Base-by-base conservation (phyloP, 2,113 vertebrate genomes). In the Vombatus ursinus region DNA sequence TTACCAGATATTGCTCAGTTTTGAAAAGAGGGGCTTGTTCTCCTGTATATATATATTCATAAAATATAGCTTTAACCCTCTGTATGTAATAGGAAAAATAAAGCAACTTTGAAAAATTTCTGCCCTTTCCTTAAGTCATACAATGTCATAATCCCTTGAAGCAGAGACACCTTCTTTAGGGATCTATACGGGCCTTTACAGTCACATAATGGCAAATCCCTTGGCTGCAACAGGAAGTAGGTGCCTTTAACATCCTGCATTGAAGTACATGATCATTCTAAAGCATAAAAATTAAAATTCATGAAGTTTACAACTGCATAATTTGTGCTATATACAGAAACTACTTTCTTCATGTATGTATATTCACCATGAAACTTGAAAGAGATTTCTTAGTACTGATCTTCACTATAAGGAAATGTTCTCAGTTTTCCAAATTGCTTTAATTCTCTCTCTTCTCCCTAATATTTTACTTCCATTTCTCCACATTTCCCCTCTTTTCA, bases 1-100 rank as follows among this genome's bases (percentile, higher is more conserved):
- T 97, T 98, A 98, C 23, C 47, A 97, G 90, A 98, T 95, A 98
- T 98, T 97, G 98, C 54, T 94, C 0, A 77, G 91, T 96, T 96
- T 91, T 98, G 97, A 96, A 97, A 96, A 96, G 95, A 97, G 94
- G 96, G 48, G n/a, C 50, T 93, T 95, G 77, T 7, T 54, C 90
- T 97, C 26, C 93, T 50, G 97, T 92, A 94, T 94, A 49, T 94
- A 49, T 49, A 94, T 92, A 89, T 94, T 95, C 93, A 95, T 52
- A 98, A 97, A 96, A 44, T 14, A 57, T 12, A 92, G 52, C 25
- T 57, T 92, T 77, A 95, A 96, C 3, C 89, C 90, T 96, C 0
- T 89, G 92, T 77, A 95, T 97, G 84, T 26, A 94, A 97, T 77
- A 22, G 52, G 95, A 84, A 97, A 61, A 50, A 91, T 16, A 95